Percentiles rank a stretch among this genome's conserved stretches.
Conservation (phyloP, 2,797 vertebrate species). For the Darevskia mixta region DNA sequence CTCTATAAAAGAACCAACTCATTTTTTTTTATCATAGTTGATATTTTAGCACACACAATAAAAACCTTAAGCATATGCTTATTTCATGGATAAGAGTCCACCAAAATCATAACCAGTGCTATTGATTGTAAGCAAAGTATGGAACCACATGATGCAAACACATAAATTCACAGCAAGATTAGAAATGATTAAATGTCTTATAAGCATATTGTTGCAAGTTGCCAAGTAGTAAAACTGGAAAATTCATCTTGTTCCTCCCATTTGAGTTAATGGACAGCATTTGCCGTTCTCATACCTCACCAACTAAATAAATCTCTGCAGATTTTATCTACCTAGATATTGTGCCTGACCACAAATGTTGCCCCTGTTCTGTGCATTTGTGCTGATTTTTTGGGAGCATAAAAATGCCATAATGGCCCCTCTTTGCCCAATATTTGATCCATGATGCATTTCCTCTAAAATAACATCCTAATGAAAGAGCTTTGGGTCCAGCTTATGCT, state of each 20-base stretch:
- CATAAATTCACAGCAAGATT: constrained; percentile 23
- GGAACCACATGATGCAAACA: constrained; percentile 27
- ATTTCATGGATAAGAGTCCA: accelerated
- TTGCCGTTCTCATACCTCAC: neutral
- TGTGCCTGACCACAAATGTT: too few relatives aligned
- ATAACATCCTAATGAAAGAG: constrained; percentile 63
- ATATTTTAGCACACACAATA: too few relatives aligned
- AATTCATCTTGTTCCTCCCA: neutral
- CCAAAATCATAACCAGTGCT: neutral
- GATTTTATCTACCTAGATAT: neutral
- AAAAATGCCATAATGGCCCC: neutral
- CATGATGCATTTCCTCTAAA: neutral
- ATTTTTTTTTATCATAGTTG: neutral
- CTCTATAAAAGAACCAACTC: neutral
- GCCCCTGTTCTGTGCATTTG: too few relatives aligned
- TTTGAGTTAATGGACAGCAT: neutral
- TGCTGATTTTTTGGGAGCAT: neutral
- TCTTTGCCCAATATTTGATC: neutral
- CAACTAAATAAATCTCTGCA: neutral
- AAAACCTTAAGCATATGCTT: too few relatives aligned
- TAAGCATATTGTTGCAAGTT: neutral
- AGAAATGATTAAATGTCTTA: constrained; percentile 18
- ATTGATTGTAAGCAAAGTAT: constrained; percentile 14
- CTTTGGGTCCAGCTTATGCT: constrained; percentile 74
- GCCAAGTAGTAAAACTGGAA: neutral